Evolutionary conservation across 2,888 invertebrate species (phyloP).

Genomic region (Chrysina gloriosa): DNA sequence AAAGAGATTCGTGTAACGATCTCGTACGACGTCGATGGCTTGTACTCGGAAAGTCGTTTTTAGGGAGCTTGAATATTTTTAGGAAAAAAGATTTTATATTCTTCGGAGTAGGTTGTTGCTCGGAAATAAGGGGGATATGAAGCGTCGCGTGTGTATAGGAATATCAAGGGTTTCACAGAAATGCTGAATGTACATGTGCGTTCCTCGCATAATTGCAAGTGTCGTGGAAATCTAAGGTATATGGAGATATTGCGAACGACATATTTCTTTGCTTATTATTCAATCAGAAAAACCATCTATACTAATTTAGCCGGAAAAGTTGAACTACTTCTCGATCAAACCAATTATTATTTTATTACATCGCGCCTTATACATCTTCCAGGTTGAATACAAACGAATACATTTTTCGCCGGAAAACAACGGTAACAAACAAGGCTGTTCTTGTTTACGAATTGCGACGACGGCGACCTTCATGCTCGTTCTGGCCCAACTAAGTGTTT

Average conservation of each 20-base stretch:
- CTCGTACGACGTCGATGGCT: constrained; percentile 1
- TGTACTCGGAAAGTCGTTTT: constrained; percentile 2
- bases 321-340: too few species aligned
- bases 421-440: not conserved
- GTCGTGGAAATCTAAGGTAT: too few species aligned
- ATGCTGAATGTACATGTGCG: too few species aligned
- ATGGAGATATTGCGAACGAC: too few species aligned
- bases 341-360: too few species aligned
- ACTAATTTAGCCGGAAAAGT: too few species aligned
- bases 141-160: not conserved
- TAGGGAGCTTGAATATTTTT: constrained; percentile 9
- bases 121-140: not conserved
- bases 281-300: too few species aligned
- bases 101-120: too few species aligned
- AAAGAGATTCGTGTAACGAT: not conserved
- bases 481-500: not conserved
- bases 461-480: not conserved
- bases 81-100: too few species aligned
- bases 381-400: not conserved
- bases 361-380: not conserved
- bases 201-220: too few species aligned
- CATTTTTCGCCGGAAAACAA: not conserved
- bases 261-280: too few species aligned
- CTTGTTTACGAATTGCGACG: not conserved
- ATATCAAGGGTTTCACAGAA: too few species aligned